These are phyloP conservation scores for Notamacropus eugenii DNA, from an alignment of 2,797 vertebrate genomes.

Conservation along the genomic window DNA sequence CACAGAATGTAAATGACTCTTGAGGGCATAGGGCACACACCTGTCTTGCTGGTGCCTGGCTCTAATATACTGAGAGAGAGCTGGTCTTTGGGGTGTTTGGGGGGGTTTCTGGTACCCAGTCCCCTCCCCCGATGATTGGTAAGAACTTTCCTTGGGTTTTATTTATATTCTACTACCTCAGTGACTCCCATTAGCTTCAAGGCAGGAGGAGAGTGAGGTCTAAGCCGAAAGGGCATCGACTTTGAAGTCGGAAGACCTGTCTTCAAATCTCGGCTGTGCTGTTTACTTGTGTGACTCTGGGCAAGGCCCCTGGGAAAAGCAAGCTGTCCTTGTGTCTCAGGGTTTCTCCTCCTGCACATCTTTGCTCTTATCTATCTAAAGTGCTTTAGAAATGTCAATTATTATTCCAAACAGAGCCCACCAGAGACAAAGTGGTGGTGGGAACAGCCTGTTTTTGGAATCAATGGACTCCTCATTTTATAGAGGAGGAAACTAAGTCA, in stretches of 20 bases:
- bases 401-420: not conserved
- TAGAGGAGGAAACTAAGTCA: not conserved
- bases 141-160: not conserved
- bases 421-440: not conserved
- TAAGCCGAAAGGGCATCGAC: not conserved
- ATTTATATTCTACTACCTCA: not conserved
- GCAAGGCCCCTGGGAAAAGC: not conserved
- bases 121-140: not conserved
- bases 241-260: not conserved
- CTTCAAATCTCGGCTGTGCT: not conserved
- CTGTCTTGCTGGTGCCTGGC: not conserved
- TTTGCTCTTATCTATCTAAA: not conserved
- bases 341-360: not conserved
- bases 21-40: not conserved
- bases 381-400: not conserved
- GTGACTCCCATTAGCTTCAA: not conserved
- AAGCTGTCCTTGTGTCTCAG: not conserved
- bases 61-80: fast-evolving
- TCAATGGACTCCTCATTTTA: not conserved
- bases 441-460: not conserved
- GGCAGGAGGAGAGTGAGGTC: not conserved
- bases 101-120: not conserved
- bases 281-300: not conserved
- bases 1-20: not conserved
- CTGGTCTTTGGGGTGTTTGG: too few species aligned